Conservation (phyloP, 2,888 invertebrate species). For the Serripes groenlandicus region DNA sequence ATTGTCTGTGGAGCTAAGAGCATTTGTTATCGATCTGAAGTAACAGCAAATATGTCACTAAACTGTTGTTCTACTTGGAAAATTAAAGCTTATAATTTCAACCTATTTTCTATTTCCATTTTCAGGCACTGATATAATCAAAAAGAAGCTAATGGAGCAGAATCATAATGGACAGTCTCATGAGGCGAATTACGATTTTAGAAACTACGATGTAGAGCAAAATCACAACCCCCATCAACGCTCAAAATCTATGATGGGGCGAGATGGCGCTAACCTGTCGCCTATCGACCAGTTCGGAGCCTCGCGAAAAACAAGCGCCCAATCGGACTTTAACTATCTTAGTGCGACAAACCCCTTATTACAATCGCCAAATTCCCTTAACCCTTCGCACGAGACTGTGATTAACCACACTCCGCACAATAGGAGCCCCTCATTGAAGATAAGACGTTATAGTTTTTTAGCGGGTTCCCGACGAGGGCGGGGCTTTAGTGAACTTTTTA, state of each 20-base stretch:
- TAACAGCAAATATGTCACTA: too few relatives aligned
- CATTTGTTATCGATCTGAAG: too few relatives aligned
- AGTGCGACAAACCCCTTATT: constrained; percentile 65
- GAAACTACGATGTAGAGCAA: constrained; percentile 73
- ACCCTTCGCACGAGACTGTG: constrained; percentile 69
- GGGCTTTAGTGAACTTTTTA: constrained; percentile 83
- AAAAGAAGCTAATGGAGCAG: constrained; percentile 81
- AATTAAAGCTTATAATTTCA: too few relatives aligned
- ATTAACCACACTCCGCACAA: constrained; percentile 77
- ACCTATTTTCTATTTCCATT: neutral
- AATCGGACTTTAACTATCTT: constrained; percentile 66
- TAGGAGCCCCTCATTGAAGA: constrained; percentile 81
- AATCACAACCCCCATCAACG: constrained; percentile 81
- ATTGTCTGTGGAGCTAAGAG: too few relatives aligned
- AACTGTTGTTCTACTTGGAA: too few relatives aligned
- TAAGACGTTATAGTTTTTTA: constrained; percentile 83
- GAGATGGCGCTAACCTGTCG: constrained; percentile 59
- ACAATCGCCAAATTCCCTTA: constrained; percentile 67
- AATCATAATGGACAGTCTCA: constrained; percentile 67
- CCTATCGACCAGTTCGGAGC: constrained; percentile 57
- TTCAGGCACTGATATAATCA: constrained; percentile 83
- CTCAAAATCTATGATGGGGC: constrained; percentile 76
- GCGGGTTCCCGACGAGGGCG: constrained; percentile 82
- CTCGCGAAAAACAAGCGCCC: constrained; percentile 63
- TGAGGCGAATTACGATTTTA: constrained; percentile 79